Evolutionary conservation across 2,888 invertebrate genomes (phyloP).

Genomic region (Oscheius myriophilus): DNA sequence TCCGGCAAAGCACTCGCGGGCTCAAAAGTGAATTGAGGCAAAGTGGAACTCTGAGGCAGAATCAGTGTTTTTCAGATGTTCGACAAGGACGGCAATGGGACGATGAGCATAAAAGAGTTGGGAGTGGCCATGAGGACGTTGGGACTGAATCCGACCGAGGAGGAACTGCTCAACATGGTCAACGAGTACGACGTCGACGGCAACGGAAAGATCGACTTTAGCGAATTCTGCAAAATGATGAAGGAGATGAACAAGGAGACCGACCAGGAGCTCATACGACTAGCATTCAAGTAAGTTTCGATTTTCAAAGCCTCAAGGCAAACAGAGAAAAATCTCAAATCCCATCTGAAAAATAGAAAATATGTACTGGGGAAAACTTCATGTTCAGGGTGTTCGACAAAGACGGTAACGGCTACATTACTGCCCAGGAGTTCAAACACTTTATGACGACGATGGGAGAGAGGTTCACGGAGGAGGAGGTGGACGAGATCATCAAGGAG

Average conservation of each 20-base stretch:
- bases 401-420: constrained; percentile 70
- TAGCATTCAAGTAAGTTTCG: constrained; percentile 69
- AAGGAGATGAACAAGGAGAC: constrained; percentile 71
- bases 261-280: constrained; percentile 70
- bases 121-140: constrained; percentile 71
- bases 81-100: constrained; percentile 71
- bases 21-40: background rate
- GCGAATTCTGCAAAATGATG: constrained; percentile 71
- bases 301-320: background rate
- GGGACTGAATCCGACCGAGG: constrained; percentile 70
- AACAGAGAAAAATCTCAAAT: background rate
- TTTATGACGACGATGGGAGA: constrained; percentile 70
- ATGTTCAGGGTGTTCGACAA: constrained; percentile 68
- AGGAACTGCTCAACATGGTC: constrained; percentile 68
- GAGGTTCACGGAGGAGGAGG: constrained; percentile 70
- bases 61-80: constrained; percentile 61
- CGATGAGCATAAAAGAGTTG: constrained; percentile 71
- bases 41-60: background rate
- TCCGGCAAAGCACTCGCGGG: background rate
- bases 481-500: constrained; percentile 70
- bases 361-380: background rate
- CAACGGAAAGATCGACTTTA: constrained; percentile 71
- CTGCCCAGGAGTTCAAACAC: constrained; percentile 71
- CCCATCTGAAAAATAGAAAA: background rate
- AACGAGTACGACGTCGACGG: constrained; percentile 70